Evolutionary conservation across 1,140 invertebrate genomes (phyloP), one percentile per base, ranked within the genome.

Genomic region (Bombus vancouverensis): DNA sequence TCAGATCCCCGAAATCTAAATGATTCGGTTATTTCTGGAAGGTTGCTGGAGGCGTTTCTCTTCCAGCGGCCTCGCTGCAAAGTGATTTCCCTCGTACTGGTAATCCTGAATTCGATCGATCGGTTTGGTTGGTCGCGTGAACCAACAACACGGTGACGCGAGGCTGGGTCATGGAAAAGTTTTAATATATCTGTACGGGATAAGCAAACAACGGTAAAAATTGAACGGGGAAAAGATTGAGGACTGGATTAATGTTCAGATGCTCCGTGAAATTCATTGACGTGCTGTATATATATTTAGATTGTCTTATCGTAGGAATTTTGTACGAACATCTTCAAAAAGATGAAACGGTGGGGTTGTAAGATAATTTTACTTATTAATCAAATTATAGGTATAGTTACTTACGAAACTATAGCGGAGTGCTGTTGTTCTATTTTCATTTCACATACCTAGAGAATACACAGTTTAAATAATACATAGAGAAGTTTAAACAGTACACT

Each of bases 11-110:
- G 78, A 91, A 91, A 91, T 91, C 90, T 89, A 91, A 91, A 91
- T 91, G 89, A 91, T 91, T 90, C 90, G 90, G 89, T 90, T 91
- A 91, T 91, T 91, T 89, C 90, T 87, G 89, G 87, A 87, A 90
- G 81, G 78, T 89, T 86, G 89, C 89, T 88, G 70, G 78, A 88
- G 89, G 89, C 90, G 87, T 83, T 87, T 90, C 87, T 90, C 89
- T 90, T 83, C 81, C 74, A 73, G 18, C 87, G 74, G 78, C 70
- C 73, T 86, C 83, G 82, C 86, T 88, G 87, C 87, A 91, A 90
- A 91, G 90, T 91, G 90, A 91, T 90, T 91, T 91, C 83, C 90
- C 89, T 90, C 89, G 89, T 90, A 88, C 87, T 72, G 71, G 87
- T 89, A 90, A 91, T 90, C 90, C 89, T 53, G 81, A 90, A 91